Evolutionary conservation across 2,113 vertebrate genomes (phyloP), one percentile per base, ranked within the genome.

Genomic region (Herpailurus yagouaroundi): DNA sequence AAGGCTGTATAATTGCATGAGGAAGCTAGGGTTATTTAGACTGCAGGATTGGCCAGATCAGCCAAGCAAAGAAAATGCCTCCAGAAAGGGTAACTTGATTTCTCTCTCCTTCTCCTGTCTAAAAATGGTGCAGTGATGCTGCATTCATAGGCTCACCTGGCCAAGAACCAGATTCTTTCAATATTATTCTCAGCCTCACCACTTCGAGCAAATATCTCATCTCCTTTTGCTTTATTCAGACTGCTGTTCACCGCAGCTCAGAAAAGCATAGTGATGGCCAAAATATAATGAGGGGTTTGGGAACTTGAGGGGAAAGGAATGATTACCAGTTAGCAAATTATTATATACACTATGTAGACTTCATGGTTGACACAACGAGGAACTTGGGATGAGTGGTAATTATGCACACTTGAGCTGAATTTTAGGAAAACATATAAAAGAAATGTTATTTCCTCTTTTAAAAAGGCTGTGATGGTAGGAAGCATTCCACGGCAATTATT

Each of bases 361-460:
- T 33, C 66, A 48, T 8, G 16, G 57, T 4, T 68, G 66, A 80
- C 7, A 68, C 31, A 71, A 33, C 6, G 7, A 80, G 55, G 57
- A 82, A 41, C 57, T 84, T 71, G 69, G 92, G 85, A 41, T 41
- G 36, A 50, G 69, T n/a, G 79, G 74, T 94, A 73, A 97, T 92
- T 90, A 86, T 2, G 10, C 3, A 25, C 63, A 80, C 74, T 83
- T 80, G 73, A 93, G 73, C 71, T 74, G 82, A 81, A 69, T 71
- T 96, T 94, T 95, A 76, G 95, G 77, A 79, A 96, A 95, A 18
- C 15, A 41, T 50, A 74, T 83, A 73, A 95, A 92, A 90, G 83
- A 63, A 95, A 81, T 15, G 11, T 57, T 85, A n/a, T 95, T 92
- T 88, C 85, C 68, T 83, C 66, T 83, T 90, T 94, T 66, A 0